Evolutionary conservation across 1,140 invertebrate species (phyloP).

Genomic region (Lanistes nyassanus): DNA sequence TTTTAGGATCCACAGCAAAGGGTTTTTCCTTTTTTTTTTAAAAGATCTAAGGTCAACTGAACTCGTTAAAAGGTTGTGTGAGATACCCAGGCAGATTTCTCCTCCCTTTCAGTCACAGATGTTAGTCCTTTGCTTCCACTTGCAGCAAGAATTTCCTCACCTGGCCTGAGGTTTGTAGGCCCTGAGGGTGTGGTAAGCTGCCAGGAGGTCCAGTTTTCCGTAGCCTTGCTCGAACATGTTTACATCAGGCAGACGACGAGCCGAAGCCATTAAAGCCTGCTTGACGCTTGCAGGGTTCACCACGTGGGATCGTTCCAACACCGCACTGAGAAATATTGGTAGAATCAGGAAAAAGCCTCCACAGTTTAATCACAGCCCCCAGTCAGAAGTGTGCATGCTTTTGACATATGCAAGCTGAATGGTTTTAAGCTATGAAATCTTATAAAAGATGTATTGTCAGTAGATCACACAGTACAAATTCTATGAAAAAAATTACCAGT

Average conservation of each 20-base stretch:
- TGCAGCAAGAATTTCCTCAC: constrained; percentile 57
- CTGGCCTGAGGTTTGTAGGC: constrained; percentile 86
- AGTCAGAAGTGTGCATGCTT: too few relatives aligned
- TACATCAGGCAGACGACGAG: constrained; percentile 82
- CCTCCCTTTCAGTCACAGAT: too few relatives aligned
- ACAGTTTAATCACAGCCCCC: too few relatives aligned
- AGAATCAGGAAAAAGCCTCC: too few relatives aligned
- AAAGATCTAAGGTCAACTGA: too few relatives aligned
- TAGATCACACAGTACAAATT: background rate
- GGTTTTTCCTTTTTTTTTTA: too few relatives aligned
- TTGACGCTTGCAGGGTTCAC: constrained; percentile 95
- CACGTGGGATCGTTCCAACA: constrained; percentile 70
- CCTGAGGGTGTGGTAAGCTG: constrained; percentile 83
- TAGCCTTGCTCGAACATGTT: constrained; percentile 97
- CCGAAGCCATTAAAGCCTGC: constrained; percentile 90
- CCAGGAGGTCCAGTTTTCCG: constrained; percentile 90
- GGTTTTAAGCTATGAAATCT: background rate
- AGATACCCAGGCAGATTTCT: too few relatives aligned
- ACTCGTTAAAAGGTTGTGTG: too few relatives aligned
- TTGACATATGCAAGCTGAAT: too few relatives aligned
- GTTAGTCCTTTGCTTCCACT: too few relatives aligned
- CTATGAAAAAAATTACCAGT: too few relatives aligned
- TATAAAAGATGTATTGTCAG: background rate
- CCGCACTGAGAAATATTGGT: constrained; percentile 64
- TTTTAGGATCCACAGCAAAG: too few relatives aligned